A percentile compares a stretch with the other conserved stretches of the same genome.
Conservation (phyloP, 2,797 vertebrate genomes). For the Pangasius djambal region DNA sequence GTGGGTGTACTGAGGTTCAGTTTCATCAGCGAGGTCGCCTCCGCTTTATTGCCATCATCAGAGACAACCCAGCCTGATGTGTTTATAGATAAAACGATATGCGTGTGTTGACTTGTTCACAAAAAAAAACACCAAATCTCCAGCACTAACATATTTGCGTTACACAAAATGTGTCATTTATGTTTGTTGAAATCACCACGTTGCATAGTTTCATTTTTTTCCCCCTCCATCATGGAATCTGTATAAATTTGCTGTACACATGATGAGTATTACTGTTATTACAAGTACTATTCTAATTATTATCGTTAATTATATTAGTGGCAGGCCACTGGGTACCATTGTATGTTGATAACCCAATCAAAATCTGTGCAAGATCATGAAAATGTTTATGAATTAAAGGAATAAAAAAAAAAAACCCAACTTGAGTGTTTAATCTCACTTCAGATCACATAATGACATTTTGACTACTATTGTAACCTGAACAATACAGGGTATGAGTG, state of each 20-base stretch:
- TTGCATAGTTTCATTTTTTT: constrained; percentile 50
- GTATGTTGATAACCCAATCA: constrained; percentile 75
- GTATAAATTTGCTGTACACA: constrained; percentile 67
- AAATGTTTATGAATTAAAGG: constrained; percentile 76
- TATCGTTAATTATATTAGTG: constrained; percentile 74
- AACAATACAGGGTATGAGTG: not conserved
- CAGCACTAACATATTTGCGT: constrained; percentile 40
- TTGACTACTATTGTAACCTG: too few relatives aligned
- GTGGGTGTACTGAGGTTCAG: not conserved
- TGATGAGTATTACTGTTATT: constrained; percentile 65
- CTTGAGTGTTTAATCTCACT: constrained; percentile 4
- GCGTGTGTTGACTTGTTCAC: constrained; percentile 12
- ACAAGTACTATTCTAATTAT: constrained; percentile 65
- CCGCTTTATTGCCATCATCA: not conserved
- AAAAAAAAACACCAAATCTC: constrained; percentile 1
- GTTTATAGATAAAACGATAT: constrained; percentile 8
- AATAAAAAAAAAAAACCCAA: constrained; percentile 59
- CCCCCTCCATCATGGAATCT: constrained; percentile 56
- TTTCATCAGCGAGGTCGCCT: constrained; percentile 6
- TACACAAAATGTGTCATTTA: constrained; percentile 18
- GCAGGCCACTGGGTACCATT: constrained; percentile 79
- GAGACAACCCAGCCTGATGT: not conserved
- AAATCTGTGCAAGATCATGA: constrained; percentile 73
- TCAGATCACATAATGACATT: not conserved
- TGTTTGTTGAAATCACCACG: constrained; percentile 42